Base-by-base conservation (phyloP, 2,888 invertebrate genomes). In the Beris morrisii region DNA sequence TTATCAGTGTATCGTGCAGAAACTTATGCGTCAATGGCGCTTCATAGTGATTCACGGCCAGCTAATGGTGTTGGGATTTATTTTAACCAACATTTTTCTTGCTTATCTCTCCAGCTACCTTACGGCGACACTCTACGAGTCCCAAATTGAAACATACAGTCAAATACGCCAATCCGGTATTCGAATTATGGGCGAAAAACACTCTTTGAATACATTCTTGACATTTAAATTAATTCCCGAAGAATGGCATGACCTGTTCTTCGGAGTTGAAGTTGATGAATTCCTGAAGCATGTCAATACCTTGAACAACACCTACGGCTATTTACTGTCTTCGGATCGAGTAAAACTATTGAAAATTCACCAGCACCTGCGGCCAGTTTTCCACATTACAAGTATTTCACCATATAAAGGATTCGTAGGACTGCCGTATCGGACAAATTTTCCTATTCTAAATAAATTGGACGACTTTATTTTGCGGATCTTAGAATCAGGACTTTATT, bases 241-340 rank as follows among this genome's bases (percentile, higher is more conserved):
- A 5, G 32, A 38, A 12, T 61, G 61, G 61, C 13, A 11, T 15
- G 32, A 38, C 3, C 32, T 61, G 15, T 61, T 15, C 30, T 13
- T 32, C 5, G 38, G 50, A 4, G 50, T 50, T 6, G 28, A 52
- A 12, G 5, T 50, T 28, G 50, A 50, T 15, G 4, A 15, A 5
- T 61, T 28, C 22, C 22, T 61, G 13, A 30, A 43, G 7, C 50
- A 61, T 52, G 9, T 61, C 3, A 12, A 43, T n/a, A 0, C 4
- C 15, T 15, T 50, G 50, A 52, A 52, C 13, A 61, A 32, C 38
- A 50, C 50, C 43, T 43, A 46, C 32, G 61, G 32, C 6, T 61
- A 61, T 61, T 50, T 50, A 3, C 38, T 61, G 11, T 38, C 61
- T 7, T 61, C 61, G 2, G 61, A 61, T 43, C 50, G 61, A 22